These are phyloP conservation scores for Caenorhabditis tropicalis DNA, from an alignment of 1,140 invertebrate genomes.

Conservation along the genomic window DNA sequence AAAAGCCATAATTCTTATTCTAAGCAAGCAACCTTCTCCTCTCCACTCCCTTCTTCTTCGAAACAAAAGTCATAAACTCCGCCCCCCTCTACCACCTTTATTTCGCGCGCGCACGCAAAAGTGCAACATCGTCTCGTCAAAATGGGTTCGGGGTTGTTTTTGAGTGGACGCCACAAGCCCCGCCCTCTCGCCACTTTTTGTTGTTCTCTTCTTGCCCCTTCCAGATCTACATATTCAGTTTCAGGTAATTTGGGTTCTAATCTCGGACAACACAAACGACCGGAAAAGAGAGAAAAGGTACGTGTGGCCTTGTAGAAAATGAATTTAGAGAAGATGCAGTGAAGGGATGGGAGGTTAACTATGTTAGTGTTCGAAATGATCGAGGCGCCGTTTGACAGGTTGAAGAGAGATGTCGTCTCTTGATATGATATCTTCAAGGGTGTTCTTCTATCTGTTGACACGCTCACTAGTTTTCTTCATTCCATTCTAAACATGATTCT, in stretches of 20 bases:
- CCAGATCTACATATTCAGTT: background rate
- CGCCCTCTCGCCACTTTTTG: background rate
- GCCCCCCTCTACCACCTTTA: background rate
- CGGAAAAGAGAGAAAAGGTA: background rate
- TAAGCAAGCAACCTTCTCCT: background rate
- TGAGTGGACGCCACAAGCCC: no score
- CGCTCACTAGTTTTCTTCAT: background rate
- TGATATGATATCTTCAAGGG: conserved; percentile 6
- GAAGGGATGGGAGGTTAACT: conserved; percentile 42
- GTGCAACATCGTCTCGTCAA: no score
- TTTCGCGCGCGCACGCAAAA: no score
- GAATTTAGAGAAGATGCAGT: no score
- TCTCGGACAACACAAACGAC: background rate
- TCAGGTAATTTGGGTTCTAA: background rate
- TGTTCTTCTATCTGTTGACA: background rate
- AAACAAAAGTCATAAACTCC: background rate
- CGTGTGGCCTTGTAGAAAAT: conserved; percentile 1
- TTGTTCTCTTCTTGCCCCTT: background rate
- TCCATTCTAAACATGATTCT: no score
- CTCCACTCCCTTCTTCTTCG: background rate
- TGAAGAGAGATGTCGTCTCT: background rate
- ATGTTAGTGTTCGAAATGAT: conserved; percentile 23
- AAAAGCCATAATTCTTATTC: background rate
- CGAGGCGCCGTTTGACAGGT: background rate
- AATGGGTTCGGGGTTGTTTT: no score